These are phyloP conservation scores for Intellagama lesueurii DNA, from an alignment of 2,797 vertebrate genomes.

Conservation along the genomic window DNA sequence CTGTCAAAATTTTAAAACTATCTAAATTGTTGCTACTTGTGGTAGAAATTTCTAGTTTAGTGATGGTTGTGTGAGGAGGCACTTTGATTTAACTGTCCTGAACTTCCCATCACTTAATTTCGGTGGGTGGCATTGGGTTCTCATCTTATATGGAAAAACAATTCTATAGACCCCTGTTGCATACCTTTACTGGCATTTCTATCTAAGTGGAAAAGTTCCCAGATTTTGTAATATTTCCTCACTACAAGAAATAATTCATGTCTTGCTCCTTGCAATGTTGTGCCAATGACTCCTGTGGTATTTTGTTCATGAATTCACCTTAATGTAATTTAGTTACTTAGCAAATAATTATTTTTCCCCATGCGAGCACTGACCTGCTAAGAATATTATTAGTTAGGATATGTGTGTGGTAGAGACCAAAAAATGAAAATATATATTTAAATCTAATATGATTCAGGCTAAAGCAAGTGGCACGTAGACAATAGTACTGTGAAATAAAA, in stretches of 20 bases:
- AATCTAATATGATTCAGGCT: background rate
- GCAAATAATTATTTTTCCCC: background rate
- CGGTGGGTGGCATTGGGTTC: background rate
- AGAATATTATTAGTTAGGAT: constrained; percentile 1
- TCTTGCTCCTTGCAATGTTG: background rate
- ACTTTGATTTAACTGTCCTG: background rate
- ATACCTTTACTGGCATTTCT: background rate
- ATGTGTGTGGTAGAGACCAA: background rate
- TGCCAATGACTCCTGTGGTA: background rate
- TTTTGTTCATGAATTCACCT: background rate
- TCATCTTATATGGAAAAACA: background rate
- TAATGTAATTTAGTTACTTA: constrained; percentile 1
- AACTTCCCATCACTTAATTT: background rate
- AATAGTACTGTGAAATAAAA: background rate
- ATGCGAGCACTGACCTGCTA: background rate
- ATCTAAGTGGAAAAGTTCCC: background rate
- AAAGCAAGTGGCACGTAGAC: background rate
- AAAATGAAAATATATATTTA: background rate
- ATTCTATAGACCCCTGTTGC: background rate
- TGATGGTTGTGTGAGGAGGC: background rate
- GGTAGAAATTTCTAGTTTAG: background rate
- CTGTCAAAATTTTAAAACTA: no score
- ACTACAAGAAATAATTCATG: background rate
- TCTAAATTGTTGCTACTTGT: background rate
- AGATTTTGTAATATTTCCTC: background rate